Evolutionary conservation across 2,797 vertebrate species (phyloP), one percentile per base, ranked within the genome.

Genomic region (Acestrorhynchus altus): DNA sequence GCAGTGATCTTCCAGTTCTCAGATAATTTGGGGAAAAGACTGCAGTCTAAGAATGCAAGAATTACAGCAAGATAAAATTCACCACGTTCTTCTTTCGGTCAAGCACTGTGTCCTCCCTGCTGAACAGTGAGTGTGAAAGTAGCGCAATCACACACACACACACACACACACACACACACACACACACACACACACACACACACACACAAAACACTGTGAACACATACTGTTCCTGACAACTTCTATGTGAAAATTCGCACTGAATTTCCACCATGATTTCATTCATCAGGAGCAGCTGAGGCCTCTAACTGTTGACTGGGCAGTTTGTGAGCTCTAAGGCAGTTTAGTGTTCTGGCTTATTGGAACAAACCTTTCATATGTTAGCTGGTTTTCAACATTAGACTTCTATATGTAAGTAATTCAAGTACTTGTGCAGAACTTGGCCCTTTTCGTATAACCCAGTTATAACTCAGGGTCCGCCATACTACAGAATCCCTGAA

Each of bases 191-290:
- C 16, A n/a, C 46, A 18, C 67, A 31, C 35, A 73, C 69, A 22
- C 39, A n/a, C 40, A 64, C 51, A 61, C 7, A 68, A 75, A 71
- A 42, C 74, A 35, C 67, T 49, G 63, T 40, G 72, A 76, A 75
- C 20, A 79, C 76, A 66, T 28, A 65, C 56, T 54, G 66, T 78
- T 68, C 72, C 77, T 68, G 73, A 60, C 44, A 72, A 78, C 51
- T n/a, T 52, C 28, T 72, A 56, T 44, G 68, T 65, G 68, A 72
- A 65, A 47, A 56, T 65, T 63, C 56, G 28, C 54, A 69, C 31
- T 72, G 22, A 49, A 49, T 65, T 78, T 56, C 35, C 60, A 46
- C 65, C 20, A 15, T 39, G 13, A 24, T 47, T 57, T 66, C 61
- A 72, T 60, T 69, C 65, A 64, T 24, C 61, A 28, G 69, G 52